Evolutionary conservation across 2,888 invertebrate genomes (phyloP).

Genomic region (Patella caerulea): DNA sequence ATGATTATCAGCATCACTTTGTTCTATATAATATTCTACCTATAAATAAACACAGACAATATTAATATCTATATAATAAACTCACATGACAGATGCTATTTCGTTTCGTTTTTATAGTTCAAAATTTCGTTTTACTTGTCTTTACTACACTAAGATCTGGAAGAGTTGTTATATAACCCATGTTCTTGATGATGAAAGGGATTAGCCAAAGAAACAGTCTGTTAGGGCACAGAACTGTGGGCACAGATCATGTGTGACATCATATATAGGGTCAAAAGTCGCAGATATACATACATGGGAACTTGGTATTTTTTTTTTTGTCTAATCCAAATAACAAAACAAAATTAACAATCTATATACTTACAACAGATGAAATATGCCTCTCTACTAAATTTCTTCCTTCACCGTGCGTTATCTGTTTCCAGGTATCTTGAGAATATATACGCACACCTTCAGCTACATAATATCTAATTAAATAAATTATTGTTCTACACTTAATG

Average conservation of each 20-base stretch:
- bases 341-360: conserved; percentile 26
- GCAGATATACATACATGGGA: no score
- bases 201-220: no score
- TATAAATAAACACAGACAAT: conserved; percentile 45
- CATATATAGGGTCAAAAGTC: no score
- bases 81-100: not conserved
- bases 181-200: no score
- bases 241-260: no score
- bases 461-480: conserved; percentile 72
- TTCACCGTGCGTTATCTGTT: conserved; percentile 71
- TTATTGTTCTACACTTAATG: not conserved
- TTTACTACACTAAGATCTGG: no score
- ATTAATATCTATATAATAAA: not conserved
- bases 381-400: conserved; percentile 73
- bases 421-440: conserved; percentile 76
- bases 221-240: no score
- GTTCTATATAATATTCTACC: conserved; percentile 73
- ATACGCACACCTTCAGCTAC: conserved; percentile 75
- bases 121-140: no score
- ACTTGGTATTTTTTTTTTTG: no score
- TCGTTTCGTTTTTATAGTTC: no score
- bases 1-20: conserved; percentile 75
- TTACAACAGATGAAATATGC: conserved; percentile 71
- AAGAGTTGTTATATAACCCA: no score
- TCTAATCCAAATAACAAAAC: not conserved